Evolutionary conservation across 2,888 invertebrate genomes (phyloP).

Genomic region (Eilema sororculum): DNA sequence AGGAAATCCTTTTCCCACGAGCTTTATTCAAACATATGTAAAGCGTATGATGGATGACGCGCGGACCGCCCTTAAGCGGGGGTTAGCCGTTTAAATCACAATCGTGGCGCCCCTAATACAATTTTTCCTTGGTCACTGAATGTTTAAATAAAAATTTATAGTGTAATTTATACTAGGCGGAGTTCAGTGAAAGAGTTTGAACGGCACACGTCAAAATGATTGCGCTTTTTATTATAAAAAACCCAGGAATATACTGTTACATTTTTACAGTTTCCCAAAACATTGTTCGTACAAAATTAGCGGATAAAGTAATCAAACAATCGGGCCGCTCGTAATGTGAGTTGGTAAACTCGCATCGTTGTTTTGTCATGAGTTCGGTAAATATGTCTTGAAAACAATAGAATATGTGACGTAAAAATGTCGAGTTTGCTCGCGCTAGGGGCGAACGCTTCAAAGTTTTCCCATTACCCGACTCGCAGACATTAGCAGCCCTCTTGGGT

Average conservation of each 20-base stretch:
- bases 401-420: slow-evolving; percentile 67
- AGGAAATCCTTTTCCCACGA: slow-evolving; percentile 88
- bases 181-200: slow-evolving; percentile 73
- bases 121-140: slow-evolving; percentile 83
- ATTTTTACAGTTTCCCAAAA: slow-evolving; percentile 39
- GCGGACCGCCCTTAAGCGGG: slow-evolving; percentile 73
- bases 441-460: slow-evolving; percentile 74
- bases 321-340: slow-evolving; percentile 60
- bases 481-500: slow-evolving; percentile 85
- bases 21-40: slow-evolving; percentile 88
- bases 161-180: slow-evolving; percentile 77
- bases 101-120: slow-evolving; percentile 78
- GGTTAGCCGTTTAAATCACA: slow-evolving; percentile 84
- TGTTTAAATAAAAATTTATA: slow-evolving; percentile 78
- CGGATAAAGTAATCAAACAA: slow-evolving; percentile 60
- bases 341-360: slow-evolving; percentile 58
- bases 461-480: slow-evolving; percentile 82
- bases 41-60: slow-evolving; percentile 87
- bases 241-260: slow-evolving; percentile 75
- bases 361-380: slow-evolving; percentile 60
- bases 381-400: slow-evolving; percentile 74
- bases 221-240: slow-evolving; percentile 77
- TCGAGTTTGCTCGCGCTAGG: slow-evolving; percentile 47
- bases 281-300: slow-evolving; percentile 35
- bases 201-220: slow-evolving; percentile 81